These are phyloP conservation scores for Neotoxoptera formosana DNA, from an alignment of 1,140 invertebrate genomes.

Conservation along the genomic window DNA sequence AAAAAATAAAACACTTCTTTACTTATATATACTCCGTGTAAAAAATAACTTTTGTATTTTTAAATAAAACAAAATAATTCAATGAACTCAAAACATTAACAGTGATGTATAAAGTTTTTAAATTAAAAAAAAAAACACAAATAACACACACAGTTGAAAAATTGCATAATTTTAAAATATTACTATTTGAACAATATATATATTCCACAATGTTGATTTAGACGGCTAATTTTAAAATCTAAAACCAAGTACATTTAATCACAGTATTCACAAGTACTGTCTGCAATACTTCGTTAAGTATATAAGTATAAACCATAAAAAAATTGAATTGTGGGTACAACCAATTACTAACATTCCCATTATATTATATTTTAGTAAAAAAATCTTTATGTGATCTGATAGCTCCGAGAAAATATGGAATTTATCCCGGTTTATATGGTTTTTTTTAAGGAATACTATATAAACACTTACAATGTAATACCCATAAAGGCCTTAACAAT, in stretches of 20 bases:
- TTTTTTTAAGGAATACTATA: neutral
- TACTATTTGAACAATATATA: neutral
- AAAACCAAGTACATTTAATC: neutral
- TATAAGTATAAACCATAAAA: neutral
- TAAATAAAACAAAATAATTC: neutral
- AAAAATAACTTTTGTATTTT: neutral
- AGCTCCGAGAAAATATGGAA: neutral
- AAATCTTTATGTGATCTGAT: neutral
- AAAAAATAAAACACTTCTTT: neutral
- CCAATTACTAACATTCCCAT: neutral
- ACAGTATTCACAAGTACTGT: neutral
- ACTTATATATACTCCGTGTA: neutral
- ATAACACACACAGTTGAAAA: neutral
- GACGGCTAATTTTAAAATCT: neutral
- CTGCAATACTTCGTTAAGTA: neutral
- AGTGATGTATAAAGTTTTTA: neutral
- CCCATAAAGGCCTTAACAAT: neutral
- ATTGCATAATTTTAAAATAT: neutral
- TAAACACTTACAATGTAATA: neutral
- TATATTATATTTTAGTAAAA: neutral
- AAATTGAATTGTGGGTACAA: neutral
- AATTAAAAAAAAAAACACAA: neutral
- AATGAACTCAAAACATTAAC: neutral
- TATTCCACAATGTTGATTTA: neutral
- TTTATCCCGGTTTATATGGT: neutral